These are phyloP conservation scores for Morinoia aosen DNA, from an alignment of 2,888 invertebrate species.

Conservation along the genomic window DNA sequence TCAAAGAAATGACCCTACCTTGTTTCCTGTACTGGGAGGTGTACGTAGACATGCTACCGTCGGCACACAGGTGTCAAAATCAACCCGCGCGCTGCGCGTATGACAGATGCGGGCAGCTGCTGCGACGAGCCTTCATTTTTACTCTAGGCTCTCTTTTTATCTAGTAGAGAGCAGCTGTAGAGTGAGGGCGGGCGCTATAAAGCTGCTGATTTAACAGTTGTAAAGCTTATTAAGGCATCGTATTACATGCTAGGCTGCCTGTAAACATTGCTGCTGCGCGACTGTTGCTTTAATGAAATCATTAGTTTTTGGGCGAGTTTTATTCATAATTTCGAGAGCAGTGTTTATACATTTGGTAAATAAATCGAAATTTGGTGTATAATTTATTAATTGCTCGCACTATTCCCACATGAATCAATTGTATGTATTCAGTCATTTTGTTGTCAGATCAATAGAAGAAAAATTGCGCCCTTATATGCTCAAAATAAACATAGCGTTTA, in stretches of 20 bases:
- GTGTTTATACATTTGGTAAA: background rate
- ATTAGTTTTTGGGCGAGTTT: background rate
- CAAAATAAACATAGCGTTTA: background rate
- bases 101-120: slow-evolving; percentile 22
- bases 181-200: background rate
- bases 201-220: slow-evolving; percentile 33
- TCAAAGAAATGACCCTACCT: no score
- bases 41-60: background rate
- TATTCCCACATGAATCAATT: background rate
- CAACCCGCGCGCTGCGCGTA: background rate
- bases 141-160: background rate
- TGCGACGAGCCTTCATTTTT: background rate
- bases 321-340: background rate
- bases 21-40: background rate
- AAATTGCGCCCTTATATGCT: background rate
- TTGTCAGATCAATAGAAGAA: background rate
- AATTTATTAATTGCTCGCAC: background rate
- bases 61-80: background rate
- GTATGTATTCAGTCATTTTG: background rate
- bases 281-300: background rate
- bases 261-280: background rate
- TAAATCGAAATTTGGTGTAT: background rate
- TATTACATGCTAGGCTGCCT: background rate
- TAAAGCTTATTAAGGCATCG: slow-evolving; percentile 18
- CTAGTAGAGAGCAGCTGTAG: slow-evolving; percentile 5